phyloP scores from a whole-genome alignment of 1,140 invertebrate species.

The Doryteuthis pealeii region DNA sequence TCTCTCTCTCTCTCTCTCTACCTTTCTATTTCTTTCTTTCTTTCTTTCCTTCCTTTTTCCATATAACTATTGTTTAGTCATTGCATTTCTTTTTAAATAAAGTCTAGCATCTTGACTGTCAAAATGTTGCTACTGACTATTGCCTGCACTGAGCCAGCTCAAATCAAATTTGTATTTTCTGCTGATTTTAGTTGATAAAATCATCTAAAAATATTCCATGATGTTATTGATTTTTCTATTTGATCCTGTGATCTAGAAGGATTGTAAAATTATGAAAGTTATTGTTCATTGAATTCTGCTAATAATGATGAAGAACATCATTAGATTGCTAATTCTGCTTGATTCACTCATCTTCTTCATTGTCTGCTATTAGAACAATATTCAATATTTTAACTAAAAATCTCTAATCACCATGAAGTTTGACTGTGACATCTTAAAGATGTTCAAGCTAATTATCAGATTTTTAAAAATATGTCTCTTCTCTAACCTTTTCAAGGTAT shows the following conservation, averaged over 20 bases:
- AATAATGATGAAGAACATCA: conserved; percentile 3
- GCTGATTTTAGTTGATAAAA: conserved; percentile 8
- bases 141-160: neutral
- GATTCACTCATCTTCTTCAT: too few species aligned
- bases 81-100: neutral
- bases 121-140: neutral
- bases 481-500: too few species aligned
- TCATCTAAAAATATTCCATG: conserved; percentile 9
- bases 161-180: conserved; percentile 4
- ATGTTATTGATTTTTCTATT: conserved; percentile 9
- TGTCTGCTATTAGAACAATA: too few species aligned
- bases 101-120: neutral
- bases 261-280: conserved; percentile 10
- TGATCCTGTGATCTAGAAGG: neutral
- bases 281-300: conserved; percentile 5
- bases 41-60: neutral
- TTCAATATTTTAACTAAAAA: too few species aligned
- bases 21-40: conserved; percentile 5
- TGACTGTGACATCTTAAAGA: too few species aligned
- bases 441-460: too few species aligned
- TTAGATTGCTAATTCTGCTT: neutral
- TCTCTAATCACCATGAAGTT: too few species aligned
- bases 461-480: too few species aligned
- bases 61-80: neutral
- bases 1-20: neutral